phyloP scores from a whole-genome alignment of 2,797 vertebrate species.

The Manis crassicaudata region DNA sequence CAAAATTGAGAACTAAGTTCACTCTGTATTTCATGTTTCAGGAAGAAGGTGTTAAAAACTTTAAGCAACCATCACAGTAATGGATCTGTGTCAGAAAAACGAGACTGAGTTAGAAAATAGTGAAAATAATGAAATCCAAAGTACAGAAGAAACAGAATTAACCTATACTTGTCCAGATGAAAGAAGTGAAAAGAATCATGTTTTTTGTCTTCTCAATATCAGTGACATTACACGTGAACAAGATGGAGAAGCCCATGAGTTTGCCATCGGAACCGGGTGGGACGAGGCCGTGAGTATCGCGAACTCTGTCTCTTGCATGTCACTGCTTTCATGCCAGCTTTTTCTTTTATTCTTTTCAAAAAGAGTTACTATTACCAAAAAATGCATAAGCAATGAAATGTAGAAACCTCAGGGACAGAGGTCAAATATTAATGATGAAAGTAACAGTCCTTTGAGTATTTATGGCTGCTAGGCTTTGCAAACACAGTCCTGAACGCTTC shows the following conservation, averaged over 20 bases:
- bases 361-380: not conserved
- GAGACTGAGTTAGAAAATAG: slow-evolving; percentile 48
- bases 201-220: slow-evolving; percentile 86
- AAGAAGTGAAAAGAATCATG: slow-evolving; percentile 80
- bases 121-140: slow-evolving; percentile 53
- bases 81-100: slow-evolving; percentile 73
- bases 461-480: not conserved
- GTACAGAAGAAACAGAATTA: slow-evolving; percentile 31
- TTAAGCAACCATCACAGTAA: slow-evolving; percentile 51
- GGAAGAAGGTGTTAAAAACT: slow-evolving; percentile 70
- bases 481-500: not conserved
- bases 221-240: slow-evolving; percentile 85
- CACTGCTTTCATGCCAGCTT: not conserved
- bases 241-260: slow-evolving; percentile 80
- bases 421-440: not conserved
- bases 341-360: not conserved
- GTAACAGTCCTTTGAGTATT: not conserved
- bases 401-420: not conserved
- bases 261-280: slow-evolving; percentile 85
- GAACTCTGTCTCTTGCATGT: not conserved
- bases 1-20: slow-evolving; percentile 34
- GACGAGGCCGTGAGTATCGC: slow-evolving; percentile 91
- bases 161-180: slow-evolving; percentile 65
- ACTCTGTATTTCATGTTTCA: slow-evolving; percentile 37
- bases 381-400: not conserved